These are phyloP conservation scores for Heliconius himera DNA, from an alignment of 1,140 invertebrate genomes.

Conservation along the genomic window DNA sequence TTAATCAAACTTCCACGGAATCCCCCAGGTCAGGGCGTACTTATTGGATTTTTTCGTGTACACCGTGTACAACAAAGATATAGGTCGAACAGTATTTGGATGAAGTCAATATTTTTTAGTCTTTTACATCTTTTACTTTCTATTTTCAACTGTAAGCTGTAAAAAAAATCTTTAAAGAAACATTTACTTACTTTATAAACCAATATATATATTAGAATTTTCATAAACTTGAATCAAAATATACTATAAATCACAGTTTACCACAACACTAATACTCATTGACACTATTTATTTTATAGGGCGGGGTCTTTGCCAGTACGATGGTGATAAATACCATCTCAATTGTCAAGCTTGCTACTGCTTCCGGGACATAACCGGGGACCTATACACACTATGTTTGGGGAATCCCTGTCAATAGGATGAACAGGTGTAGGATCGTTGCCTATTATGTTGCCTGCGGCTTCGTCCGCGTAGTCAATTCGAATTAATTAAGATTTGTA, in stretches of 20 bases:
- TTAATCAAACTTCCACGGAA: conserved; percentile 68
- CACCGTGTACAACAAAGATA: conserved; percentile 34
- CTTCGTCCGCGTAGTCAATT: too few species aligned
- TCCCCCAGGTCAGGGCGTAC: conserved; percentile 42
- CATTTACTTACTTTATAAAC: too few species aligned
- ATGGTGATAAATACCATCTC: conserved; percentile 51
- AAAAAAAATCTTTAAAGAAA: too few species aligned
- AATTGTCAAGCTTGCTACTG: conserved; percentile 54
- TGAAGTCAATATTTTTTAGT: too few species aligned
- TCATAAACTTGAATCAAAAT: too few species aligned
- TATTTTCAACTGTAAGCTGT: too few species aligned
- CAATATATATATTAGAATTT: too few species aligned
- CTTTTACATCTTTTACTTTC: too few species aligned
- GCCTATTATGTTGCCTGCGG: neutral
- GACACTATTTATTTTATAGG: conserved; percentile 35
- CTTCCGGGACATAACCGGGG: conserved; percentile 35
- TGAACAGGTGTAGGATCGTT: conserved; percentile 30
- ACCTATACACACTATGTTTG: conserved; percentile 45
- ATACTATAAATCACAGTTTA: neutral
- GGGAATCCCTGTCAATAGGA: conserved; percentile 49
- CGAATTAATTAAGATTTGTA: too few species aligned
- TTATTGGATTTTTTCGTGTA: conserved; percentile 54
- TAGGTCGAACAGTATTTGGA: conserved; percentile 2
- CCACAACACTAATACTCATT: neutral
- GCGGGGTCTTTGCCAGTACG: conserved; percentile 49